Conservation (phyloP, 2,888 invertebrate species). For the Drosophila suboccidentalis region DNA sequence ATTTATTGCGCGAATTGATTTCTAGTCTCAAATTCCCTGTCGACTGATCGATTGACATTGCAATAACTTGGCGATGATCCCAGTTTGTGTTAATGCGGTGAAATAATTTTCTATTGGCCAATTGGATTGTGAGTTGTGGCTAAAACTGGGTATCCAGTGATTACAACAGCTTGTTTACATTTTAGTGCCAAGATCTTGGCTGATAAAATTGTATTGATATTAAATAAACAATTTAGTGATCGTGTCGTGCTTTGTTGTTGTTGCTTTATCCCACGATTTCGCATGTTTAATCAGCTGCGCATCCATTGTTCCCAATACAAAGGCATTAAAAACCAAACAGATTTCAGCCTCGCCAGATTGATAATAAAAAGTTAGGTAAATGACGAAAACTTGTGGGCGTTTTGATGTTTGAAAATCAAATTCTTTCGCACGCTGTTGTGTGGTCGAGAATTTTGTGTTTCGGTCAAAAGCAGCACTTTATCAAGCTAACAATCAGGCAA, state of each 20-base stretch:
- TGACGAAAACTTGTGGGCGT: slow-evolving; percentile 61
- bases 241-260: slow-evolving; percentile 39
- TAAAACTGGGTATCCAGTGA: slow-evolving; percentile 11
- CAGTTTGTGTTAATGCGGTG: slow-evolving; percentile 10
- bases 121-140: slow-evolving; percentile 3
- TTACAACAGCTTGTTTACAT: slow-evolving; percentile 53
- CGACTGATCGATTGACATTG: slow-evolving; percentile 37
- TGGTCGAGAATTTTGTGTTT: slow-evolving; percentile 28
- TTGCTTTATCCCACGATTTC: slow-evolving; percentile 66
- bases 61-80: slow-evolving; percentile 24
- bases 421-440: slow-evolving; percentile 67
- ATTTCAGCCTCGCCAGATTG: slow-evolving; percentile 31
- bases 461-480: slow-evolving; percentile 40
- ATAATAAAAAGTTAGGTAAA: slow-evolving; percentile 34
- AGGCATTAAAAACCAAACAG: slow-evolving; percentile 29
- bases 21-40: not conserved
- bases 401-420: slow-evolving; percentile 35
- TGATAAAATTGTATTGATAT: slow-evolving; percentile 75
- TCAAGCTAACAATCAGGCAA: slow-evolving; percentile 62
- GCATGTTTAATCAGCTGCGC: slow-evolving; percentile 78
- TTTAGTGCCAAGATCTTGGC: slow-evolving; percentile 33
- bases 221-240: slow-evolving; percentile 59
- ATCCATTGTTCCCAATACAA: slow-evolving; percentile 62
- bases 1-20: slow-evolving; percentile 18
- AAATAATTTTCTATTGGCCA: slow-evolving; percentile 17